A percentile compares a stretch with the other conserved stretches of the same genome.
Evolutionary conservation across 2,113 vertebrate species (phyloP).

Genomic region (Acanthisitta chloris): DNA sequence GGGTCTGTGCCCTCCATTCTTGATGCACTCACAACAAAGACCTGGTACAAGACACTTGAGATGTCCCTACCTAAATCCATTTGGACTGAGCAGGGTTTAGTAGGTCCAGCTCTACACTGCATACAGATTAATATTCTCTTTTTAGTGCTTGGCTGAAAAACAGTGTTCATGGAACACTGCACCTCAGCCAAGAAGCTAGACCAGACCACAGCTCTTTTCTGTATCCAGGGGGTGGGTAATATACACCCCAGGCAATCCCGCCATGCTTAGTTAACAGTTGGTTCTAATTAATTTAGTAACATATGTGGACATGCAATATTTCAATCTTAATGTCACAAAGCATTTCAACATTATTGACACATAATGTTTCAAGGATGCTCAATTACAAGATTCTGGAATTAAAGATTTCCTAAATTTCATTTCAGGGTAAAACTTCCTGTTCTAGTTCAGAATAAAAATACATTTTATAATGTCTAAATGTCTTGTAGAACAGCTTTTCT

Average conservation of each 20-base stretch:
- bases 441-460: conserved; percentile 31
- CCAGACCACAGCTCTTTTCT: background rate
- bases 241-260: background rate
- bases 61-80: background rate
- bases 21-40: background rate
- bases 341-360: conserved; percentile 1
- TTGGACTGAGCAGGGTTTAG: background rate
- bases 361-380: background rate
- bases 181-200: background rate
- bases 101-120: background rate
- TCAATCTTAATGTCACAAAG: conserved; percentile 46
- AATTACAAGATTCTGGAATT: conserved; percentile 16
- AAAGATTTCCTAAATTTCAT: conserved; percentile 12
- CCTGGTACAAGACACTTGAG: background rate
- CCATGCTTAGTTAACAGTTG: conserved; percentile 40
- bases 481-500: conserved; percentile 49
- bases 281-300: conserved; percentile 50
- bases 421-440: conserved; percentile 33
- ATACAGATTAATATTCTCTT: background rate
- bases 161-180: background rate
- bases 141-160: background rate
- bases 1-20: background rate
- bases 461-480: background rate
- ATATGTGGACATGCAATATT: conserved; percentile 51
- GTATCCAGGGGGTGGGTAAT: background rate